Base-by-base conservation (phyloP, 2,113 vertebrate genomes). In the Urocynchramus pylzowi region DNA sequence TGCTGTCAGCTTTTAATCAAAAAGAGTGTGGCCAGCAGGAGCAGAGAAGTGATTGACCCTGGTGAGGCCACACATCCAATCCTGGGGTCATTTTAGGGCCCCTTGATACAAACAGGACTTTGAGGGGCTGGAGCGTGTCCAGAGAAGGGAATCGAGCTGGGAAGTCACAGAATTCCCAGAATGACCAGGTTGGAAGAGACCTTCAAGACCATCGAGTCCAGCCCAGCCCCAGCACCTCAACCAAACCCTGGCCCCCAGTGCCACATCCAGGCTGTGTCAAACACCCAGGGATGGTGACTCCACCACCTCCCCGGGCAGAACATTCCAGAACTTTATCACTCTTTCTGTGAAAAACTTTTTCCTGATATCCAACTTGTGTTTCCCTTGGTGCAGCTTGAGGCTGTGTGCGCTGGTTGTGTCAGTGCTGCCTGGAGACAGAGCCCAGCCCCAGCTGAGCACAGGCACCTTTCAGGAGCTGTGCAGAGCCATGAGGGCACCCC, bases 71-170 rank as follows among this genome's bases (percentile, higher is more conserved):
- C 23, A 26, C 1, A 8, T n/a, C 3, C 10, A 84, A 3, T 44
- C 1, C 19, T 42, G 27, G 4, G 31, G 8, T 37, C 16, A 23
- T n/a, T 60, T 85, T 59, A 14, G 44, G 45, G 8, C 2, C 11
- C 22, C 23, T 42, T 22, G 8, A 7, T 3, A 4, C 9, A 8
- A 19, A 16, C 16, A 37, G 26, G 61, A n/a, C 2, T 4, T 4
- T 16, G 41, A 84, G 65, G 22, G 3, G 5, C 22, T 80, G 59
- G 49, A 49, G 27, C 0, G 0, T 6, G 26, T 17, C 35, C 26
- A 37, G 35, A 41, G 26, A 33, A 33, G 3, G 27, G 6, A 80
- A 9, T 0, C 0, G 37, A 54, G 27, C 4, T 42, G 56, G 31
- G 27, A 47, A 57, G n/a, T n/a, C 54, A 15, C 27, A 35, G 56